phyloP scores from a whole-genome alignment of 2,113 vertebrate species.

The Tyto alba region DNA sequence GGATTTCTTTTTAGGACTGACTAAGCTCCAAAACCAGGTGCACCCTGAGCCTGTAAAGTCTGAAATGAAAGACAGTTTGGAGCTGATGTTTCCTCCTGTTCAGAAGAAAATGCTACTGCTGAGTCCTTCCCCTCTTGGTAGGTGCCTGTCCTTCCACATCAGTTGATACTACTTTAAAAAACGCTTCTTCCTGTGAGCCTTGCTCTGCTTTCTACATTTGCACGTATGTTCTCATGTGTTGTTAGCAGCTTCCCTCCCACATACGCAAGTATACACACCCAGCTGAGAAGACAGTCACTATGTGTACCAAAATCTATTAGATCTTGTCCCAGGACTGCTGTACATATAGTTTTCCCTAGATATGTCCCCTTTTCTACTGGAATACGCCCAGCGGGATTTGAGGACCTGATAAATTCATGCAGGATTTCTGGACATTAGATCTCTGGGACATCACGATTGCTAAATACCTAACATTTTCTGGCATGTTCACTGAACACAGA shows the following conservation, averaged over 20 bases:
- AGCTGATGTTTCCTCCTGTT: neutral
- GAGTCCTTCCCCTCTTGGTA: neutral
- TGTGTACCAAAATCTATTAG: neutral
- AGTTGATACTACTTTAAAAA: neutral
- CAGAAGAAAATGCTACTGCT: neutral
- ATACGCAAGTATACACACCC: neutral
- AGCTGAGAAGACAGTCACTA: neutral
- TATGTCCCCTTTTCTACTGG: neutral
- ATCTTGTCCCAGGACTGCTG: neutral
- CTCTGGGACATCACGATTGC: neutral
- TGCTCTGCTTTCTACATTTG: neutral
- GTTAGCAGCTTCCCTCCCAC: neutral
- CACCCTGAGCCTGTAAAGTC: neutral
- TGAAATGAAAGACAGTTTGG: neutral
- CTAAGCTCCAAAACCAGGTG: neutral
- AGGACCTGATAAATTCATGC: neutral
- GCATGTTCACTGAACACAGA: accelerated
- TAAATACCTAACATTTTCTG: neutral
- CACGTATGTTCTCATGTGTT: neutral
- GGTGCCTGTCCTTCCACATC: neutral
- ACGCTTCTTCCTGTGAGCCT: neutral
- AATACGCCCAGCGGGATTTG: neutral
- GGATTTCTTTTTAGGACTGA: neutral
- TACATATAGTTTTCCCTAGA: neutral
- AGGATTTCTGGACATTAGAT: neutral